Conservation (phyloP, 1,140 invertebrate species). For the Pogonomyrmex barbatus region DNA sequence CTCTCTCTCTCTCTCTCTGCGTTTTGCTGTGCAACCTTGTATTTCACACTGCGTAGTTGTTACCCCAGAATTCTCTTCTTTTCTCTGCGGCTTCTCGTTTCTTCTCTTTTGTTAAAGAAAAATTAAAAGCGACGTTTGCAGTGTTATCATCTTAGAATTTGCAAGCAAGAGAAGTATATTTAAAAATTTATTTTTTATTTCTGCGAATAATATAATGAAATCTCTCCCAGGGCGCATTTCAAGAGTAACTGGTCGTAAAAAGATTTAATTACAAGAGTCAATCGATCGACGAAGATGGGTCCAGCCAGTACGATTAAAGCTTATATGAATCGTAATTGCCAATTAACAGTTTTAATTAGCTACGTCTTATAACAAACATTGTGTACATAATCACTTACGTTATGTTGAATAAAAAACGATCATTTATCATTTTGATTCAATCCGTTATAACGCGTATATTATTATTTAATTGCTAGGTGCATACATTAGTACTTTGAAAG, state of each 20-base stretch:
- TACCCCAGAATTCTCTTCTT: slow-evolving; percentile 3
- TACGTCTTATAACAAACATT: background rate
- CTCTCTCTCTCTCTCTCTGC: background rate
- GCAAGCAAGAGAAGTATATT: slow-evolving; percentile 1
- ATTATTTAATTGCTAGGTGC: background rate
- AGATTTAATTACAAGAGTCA: slow-evolving; percentile 53
- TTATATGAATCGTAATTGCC: background rate
- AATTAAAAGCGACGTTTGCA: background rate
- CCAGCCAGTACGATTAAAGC: background rate
- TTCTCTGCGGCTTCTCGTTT: background rate
- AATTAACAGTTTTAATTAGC: background rate
- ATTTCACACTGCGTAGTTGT: slow-evolving; percentile 1
- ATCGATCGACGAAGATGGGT: slow-evolving; percentile 16
- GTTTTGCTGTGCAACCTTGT: background rate
- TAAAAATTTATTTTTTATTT: background rate
- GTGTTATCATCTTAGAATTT: slow-evolving; percentile 52
- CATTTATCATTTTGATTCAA: background rate
- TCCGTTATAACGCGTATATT: background rate
- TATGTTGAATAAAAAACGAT: background rate
- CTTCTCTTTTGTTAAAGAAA: background rate
- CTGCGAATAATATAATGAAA: slow-evolving; percentile 33
- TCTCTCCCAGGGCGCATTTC: background rate
- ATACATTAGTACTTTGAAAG: background rate
- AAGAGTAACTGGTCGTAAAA: slow-evolving; percentile 33
- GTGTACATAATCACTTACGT: slow-evolving; percentile 7